phyloP scores from a whole-genome alignment of 2,888 invertebrate species.

The Cylloceria caligata region DNA sequence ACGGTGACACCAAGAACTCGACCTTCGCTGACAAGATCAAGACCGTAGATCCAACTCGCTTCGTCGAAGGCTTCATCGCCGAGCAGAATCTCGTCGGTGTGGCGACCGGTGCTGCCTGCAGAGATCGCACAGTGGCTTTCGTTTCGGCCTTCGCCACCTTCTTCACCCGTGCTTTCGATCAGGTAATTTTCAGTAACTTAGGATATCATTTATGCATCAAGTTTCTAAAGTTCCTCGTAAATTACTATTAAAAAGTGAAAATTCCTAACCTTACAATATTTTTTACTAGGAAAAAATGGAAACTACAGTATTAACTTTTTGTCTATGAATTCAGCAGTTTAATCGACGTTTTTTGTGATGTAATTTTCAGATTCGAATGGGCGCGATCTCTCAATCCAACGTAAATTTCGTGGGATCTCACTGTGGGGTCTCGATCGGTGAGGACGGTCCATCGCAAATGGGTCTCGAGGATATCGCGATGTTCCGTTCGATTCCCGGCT shows the following conservation, averaged over 20 bases:
- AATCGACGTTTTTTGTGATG: neutral
- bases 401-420: conserved; percentile 98
- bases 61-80: conserved; percentile 99
- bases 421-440: conserved; percentile 99
- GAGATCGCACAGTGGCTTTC: conserved; percentile 97
- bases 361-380: conserved; percentile 94
- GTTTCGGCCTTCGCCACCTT: conserved; percentile 99
- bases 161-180: conserved; percentile 98
- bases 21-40: conserved; percentile 98
- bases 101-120: conserved; percentile 96
- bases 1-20: conserved; percentile 99
- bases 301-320: neutral
- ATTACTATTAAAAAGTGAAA: too few relatives aligned
- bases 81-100: conserved; percentile 99
- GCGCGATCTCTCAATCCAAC: conserved; percentile 99
- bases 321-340: neutral
- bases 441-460: conserved; percentile 99
- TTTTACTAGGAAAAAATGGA: neutral
- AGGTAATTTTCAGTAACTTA: conserved; percentile 86
- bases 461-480: conserved; percentile 99
- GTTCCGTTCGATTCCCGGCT: conserved; percentile 96
- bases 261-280: too few relatives aligned
- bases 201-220: neutral
- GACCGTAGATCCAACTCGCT: conserved; percentile 90
- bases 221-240: too few relatives aligned